A percentile compares a stretch with the other conserved stretches of the same genome.
Evolutionary conservation across 2,113 vertebrate genomes (phyloP).

Genomic region (Corythornis madagascariensis): DNA sequence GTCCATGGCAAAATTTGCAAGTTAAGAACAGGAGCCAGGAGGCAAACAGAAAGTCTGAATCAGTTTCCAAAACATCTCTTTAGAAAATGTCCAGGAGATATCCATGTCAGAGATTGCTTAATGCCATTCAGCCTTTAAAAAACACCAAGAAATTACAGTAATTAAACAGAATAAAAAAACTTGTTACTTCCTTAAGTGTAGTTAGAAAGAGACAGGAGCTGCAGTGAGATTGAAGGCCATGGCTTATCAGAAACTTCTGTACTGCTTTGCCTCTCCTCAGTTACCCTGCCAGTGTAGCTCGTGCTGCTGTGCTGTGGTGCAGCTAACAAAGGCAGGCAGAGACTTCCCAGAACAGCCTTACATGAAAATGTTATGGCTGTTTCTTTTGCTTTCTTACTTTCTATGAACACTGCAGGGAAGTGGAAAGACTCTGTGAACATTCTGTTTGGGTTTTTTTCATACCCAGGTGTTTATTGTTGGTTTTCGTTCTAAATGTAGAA

Average conservation of each 20-base stretch:
- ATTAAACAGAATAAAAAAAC: not conserved
- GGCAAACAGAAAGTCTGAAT: conserved; percentile 6
- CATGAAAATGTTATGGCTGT: not conserved
- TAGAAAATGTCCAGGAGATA: not conserved
- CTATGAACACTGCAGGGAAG: not conserved
- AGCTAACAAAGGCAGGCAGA: not conserved
- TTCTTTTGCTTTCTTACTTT: not conserved
- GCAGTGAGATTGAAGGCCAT: not conserved
- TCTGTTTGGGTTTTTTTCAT: not conserved
- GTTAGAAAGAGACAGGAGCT: not conserved
- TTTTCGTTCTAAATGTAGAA: not conserved
- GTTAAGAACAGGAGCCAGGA: conserved; percentile 17
- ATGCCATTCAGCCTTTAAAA: not conserved
- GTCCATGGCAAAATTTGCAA: conserved; percentile 1
- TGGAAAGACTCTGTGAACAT: not conserved
- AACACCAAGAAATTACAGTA: not conserved
- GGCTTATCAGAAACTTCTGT: not conserved
- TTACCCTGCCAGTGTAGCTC: not conserved
- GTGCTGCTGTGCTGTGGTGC: not conserved
- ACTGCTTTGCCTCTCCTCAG: not conserved
- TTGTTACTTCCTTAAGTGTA: not conserved
- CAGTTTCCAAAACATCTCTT: not conserved
- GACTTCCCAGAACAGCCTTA: not conserved
- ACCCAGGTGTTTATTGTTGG: not conserved
- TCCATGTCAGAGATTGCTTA: not conserved